Evolutionary conservation across 2,113 vertebrate genomes (phyloP).

Genomic region (Okapia johnstoni): DNA sequence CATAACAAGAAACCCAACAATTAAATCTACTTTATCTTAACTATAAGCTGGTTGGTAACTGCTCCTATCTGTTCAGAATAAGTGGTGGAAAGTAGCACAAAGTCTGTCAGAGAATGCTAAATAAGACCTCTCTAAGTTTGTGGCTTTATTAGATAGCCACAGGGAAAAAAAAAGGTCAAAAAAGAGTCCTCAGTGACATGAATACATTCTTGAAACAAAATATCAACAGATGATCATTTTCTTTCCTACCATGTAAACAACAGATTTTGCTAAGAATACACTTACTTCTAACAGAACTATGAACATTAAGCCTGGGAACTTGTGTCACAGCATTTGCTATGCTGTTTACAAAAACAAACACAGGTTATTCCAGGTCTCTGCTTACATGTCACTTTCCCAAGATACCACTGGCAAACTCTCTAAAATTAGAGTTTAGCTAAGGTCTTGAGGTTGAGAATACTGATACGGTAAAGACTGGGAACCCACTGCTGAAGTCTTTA

Average conservation of each 20-base stretch:
- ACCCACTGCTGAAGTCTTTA: neutral
- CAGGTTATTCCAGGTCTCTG: neutral
- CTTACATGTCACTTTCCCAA: constrained; percentile 26
- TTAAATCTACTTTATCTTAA: constrained; percentile 7
- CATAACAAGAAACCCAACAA: neutral
- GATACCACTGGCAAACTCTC: neutral
- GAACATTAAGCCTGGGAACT: neutral
- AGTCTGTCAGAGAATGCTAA: neutral
- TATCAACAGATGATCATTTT: neutral
- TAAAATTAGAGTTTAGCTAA: neutral
- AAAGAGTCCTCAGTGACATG: neutral
- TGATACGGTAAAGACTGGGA: neutral
- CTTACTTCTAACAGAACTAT: neutral
- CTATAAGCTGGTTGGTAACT: neutral
- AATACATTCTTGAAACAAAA: neutral
- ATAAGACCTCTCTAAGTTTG: neutral
- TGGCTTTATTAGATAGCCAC: neutral
- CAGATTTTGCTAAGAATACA: neutral
- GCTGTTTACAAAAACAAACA: constrained; percentile 1
- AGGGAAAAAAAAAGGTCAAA: neutral
- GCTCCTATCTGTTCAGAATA: neutral
- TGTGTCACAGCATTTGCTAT: neutral
- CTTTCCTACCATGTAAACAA: neutral
- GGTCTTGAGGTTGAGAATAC: neutral
- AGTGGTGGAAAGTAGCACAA: neutral